phyloP scores from a whole-genome alignment of 2,888 invertebrate genomes.

The Lissonota sp. region DNA sequence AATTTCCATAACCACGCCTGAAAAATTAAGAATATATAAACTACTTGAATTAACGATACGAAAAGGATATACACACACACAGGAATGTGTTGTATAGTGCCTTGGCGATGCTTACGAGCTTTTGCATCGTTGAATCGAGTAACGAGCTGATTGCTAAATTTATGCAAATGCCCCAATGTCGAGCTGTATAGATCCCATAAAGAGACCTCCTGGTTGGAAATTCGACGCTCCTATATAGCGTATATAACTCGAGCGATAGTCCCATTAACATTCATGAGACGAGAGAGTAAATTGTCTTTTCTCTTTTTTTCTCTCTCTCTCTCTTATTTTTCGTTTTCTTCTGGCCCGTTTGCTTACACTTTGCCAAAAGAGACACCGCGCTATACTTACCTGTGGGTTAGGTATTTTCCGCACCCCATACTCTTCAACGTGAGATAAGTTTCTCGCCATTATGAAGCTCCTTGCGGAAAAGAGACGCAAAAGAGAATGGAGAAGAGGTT shows the following conservation, averaged over 20 bases:
- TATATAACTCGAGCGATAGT: constrained; percentile 53
- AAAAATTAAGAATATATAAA: too few relatives aligned
- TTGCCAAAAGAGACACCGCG: constrained; percentile 19
- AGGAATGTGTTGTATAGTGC: background rate
- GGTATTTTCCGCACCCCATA: constrained; percentile 13
- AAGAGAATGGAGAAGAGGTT: background rate
- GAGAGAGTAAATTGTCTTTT: constrained; percentile 49
- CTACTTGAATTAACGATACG: background rate
- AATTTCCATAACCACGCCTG: too few relatives aligned
- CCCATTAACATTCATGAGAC: constrained; percentile 78
- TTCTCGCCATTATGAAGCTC: constrained; percentile 37
- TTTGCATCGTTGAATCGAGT: constrained; percentile 56
- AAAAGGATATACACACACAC: background rate
- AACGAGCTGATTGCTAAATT: constrained; percentile 78
- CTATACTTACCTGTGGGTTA: constrained; percentile 29
- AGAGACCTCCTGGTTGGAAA: constrained; percentile 63
- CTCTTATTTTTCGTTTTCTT: constrained; percentile 16
- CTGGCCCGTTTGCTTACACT: constrained; percentile 23
- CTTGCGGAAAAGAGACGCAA: background rate
- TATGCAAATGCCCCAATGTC: constrained; percentile 72
- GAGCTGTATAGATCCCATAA: constrained; percentile 61
- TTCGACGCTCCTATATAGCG: constrained; percentile 61
- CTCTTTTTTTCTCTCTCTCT: constrained; percentile 16
- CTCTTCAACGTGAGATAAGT: constrained; percentile 37
- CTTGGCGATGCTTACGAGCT: constrained; percentile 37